Evolutionary conservation across 2,888 invertebrate species (phyloP).

Genomic region (Cenopis cana): DNA sequence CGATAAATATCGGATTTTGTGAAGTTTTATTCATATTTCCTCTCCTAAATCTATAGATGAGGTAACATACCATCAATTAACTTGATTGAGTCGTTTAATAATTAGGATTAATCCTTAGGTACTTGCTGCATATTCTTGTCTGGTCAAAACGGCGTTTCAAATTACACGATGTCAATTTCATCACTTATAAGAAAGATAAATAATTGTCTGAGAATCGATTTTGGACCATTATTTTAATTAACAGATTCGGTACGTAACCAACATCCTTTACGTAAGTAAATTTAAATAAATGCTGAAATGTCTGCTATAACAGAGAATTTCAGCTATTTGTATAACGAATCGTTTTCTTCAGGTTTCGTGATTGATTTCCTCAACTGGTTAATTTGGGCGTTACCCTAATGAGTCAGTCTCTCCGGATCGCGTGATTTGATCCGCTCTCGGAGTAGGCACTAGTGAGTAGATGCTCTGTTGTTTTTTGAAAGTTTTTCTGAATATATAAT

Average conservation of each 20-base stretch:
- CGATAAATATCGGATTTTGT: no score
- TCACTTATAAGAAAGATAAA: no score
- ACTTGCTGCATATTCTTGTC: no score
- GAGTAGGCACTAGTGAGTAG: neutral
- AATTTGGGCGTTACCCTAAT: constrained; percentile 32
- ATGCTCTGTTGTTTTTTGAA: neutral
- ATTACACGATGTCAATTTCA: neutral
- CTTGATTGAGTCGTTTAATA: no score
- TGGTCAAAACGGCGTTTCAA: no score
- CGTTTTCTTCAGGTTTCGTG: constrained; percentile 19
- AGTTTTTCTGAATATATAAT: neutral
- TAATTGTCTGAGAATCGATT: no score
- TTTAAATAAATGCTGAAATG: neutral
- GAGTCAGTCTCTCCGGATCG: constrained; percentile 24
- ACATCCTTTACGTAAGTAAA: neutral
- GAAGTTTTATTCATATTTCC: no score
- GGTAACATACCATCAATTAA: no score
- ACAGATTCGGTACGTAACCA: neutral
- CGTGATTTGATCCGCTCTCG: neutral
- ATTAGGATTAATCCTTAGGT: no score
- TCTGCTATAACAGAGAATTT: constrained; percentile 4
- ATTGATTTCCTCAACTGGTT: constrained; percentile 29
- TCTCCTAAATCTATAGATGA: no score
- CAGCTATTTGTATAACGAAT: constrained; percentile 16
- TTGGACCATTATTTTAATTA: neutral